Evolutionary conservation across 2,113 vertebrate genomes (phyloP).

Genomic region (Eidolon helvum): DNA sequence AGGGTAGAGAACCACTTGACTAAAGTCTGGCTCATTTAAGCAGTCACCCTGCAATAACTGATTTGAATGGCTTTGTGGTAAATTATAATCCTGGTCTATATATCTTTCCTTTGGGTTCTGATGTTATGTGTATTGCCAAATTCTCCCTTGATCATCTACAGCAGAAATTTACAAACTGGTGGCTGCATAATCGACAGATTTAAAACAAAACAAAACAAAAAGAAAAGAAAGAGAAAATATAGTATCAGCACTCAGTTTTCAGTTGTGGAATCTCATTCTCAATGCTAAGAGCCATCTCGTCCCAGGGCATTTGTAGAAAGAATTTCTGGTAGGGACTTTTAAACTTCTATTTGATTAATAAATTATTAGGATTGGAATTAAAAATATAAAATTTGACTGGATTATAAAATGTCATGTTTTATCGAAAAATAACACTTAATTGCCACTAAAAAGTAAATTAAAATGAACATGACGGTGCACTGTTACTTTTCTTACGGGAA

Average conservation of each 20-base stretch:
- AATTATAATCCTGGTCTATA: not conserved
- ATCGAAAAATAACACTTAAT: constrained; percentile 66
- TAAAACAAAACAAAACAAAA: too few species aligned
- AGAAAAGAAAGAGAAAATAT: not conserved
- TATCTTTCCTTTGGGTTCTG: constrained; percentile 36
- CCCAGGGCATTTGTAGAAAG: constrained; percentile 51
- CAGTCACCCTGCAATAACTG: not conserved
- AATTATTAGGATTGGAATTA: constrained; percentile 34
- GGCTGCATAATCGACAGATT: not conserved
- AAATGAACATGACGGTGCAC: not conserved
- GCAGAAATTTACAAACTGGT: constrained; percentile 15
- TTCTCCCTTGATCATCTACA: not conserved
- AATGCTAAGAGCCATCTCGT: constrained; percentile 49
- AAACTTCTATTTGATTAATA: constrained; percentile 55
- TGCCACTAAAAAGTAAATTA: not conserved
- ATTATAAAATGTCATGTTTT: constrained; percentile 67
- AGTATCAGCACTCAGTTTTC: not conserved
- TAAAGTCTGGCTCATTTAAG: not conserved
- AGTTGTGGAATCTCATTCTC: not conserved
- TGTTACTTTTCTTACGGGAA: not conserved
- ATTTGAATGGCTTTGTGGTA: not conserved
- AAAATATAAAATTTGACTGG: constrained; percentile 40
- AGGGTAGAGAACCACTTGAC: not conserved
- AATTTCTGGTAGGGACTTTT: constrained; percentile 42
- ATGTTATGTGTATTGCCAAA: not conserved